These are phyloP conservation scores for Dendronephthya gigantea DNA, from an alignment of 64 coral and sea anemone species.

Conservation along the genomic window DNA sequence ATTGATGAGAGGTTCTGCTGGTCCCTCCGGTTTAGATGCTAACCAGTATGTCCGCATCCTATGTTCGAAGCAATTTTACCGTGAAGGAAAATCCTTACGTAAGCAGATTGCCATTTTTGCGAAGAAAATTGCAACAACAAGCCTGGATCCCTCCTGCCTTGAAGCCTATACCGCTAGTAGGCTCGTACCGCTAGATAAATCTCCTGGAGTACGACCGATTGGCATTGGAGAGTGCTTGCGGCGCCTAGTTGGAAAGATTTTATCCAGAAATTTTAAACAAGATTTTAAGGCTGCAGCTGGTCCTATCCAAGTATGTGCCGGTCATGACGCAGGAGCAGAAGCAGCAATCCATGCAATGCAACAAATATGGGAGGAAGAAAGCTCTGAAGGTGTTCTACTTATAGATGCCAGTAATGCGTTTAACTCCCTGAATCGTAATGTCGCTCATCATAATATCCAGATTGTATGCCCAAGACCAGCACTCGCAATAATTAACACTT, in stretches of 20 bases:
- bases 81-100: neutral
- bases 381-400: no score
- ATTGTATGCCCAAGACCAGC: slow-evolving; percentile 14
- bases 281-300: slow-evolving; percentile 27
- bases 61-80: neutral
- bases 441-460: slow-evolving; percentile 22
- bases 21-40: neutral
- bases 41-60: neutral
- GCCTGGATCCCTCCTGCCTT: neutral
- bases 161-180: neutral
- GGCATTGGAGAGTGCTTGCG: slow-evolving; percentile 26
- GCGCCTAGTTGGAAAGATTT: slow-evolving; percentile 21
- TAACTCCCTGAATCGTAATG: slow-evolving; percentile 19
- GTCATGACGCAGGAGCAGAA: neutral
- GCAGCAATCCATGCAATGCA: neutral
- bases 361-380: no score
- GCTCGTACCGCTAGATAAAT: slow-evolving; percentile 38
- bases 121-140: neutral
- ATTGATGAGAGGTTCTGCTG: neutral
- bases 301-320: slow-evolving; percentile 36
- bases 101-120: neutral
- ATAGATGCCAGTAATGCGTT: no score
- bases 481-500: neutral
- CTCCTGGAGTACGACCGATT: slow-evolving; percentile 33
- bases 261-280: slow-evolving; percentile 12